phyloP scores from a whole-genome alignment of 2,888 invertebrate species.

The Galeruca laticollis region DNA sequence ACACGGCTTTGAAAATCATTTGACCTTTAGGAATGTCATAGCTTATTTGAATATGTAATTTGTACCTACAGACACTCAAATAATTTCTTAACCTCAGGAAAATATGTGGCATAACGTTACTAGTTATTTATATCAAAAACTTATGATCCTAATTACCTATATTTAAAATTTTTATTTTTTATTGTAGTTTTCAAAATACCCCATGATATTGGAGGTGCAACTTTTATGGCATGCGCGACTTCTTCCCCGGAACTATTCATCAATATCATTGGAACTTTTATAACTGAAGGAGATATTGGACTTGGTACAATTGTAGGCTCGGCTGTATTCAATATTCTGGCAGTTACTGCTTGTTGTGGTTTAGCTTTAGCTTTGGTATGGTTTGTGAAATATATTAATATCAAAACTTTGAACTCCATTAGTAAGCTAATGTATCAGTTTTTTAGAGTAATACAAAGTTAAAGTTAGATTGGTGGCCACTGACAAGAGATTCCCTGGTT shows the following conservation, averaged over 20 bases:
- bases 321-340: conserved; percentile 26
- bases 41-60: too few relatives aligned
- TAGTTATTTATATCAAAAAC: too few relatives aligned
- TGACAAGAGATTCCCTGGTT: conserved; percentile 26
- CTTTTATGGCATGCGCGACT: conserved; percentile 26
- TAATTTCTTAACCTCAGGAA: too few relatives aligned
- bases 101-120: too few relatives aligned
- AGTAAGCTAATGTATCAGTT: neutral
- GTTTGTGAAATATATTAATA: neutral
- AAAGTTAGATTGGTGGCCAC: conserved; percentile 28
- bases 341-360: conserved; percentile 26
- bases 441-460: conserved; percentile 19
- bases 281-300: conserved; percentile 28
- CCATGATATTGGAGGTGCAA: conserved; percentile 23
- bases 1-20: too few relatives aligned
- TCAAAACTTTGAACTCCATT: neutral
- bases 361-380: conserved; percentile 18
- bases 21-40: too few relatives aligned
- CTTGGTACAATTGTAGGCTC: conserved; percentile 27
- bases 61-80: too few relatives aligned
- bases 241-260: conserved; percentile 27
- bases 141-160: too few relatives aligned
- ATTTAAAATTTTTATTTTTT: neutral
- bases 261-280: conserved; percentile 25
- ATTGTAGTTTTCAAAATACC: conserved; percentile 24